Evolutionary conservation across 1,140 invertebrate genomes (phyloP), one percentile per base, ranked within the genome.

Genomic region (Eueides isabella): DNA sequence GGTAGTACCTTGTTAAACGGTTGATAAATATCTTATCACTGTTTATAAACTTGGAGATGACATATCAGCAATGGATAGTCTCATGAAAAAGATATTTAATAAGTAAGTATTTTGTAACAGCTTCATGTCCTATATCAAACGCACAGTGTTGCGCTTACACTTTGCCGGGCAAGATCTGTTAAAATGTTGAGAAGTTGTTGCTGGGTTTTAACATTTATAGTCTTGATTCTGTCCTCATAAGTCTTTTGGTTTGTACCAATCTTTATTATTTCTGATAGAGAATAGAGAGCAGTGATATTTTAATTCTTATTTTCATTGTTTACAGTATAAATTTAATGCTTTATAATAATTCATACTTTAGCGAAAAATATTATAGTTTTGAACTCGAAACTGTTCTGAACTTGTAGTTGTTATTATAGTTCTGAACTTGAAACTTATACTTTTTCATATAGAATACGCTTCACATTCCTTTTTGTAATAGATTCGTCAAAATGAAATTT

Each of bases 21-120:
- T 26, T 23, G 48, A 55, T 55, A 55, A 55, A 55, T 55, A 55
- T 55, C 48, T 55, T 55, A 55, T 55, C 48, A 12, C 19, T 55
- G 48, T 55, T 55, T 19, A 12, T 26, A 23, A 26, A 19, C 41
- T 55, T 55, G 48, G 48, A 55, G 48, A 55, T 55, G 48, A 12
- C 19, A 26, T 55, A 55, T 55, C 48, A 55, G 48, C 19, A 26
- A 55, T 55, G 23, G 48, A 55, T 55, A 23, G 23, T 9, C 12
- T 38, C 35, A 7, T 11, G 11, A 11, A 38, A 38, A 1, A 38
- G n/a, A n/a, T n/a, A n/a, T n/a, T n/a, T n/a, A 26, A n/a, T 55
- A 23, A 26, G 23, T 4, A 26, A 23, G 23, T 11, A 19, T 9
- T 12, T 26, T 26, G 23, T 23, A 55, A 26, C 19, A 55, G 48